These are phyloP conservation scores for Barypeithes pellucidus DNA, from an alignment of 2,888 invertebrate genomes.

Conservation along the genomic window DNA sequence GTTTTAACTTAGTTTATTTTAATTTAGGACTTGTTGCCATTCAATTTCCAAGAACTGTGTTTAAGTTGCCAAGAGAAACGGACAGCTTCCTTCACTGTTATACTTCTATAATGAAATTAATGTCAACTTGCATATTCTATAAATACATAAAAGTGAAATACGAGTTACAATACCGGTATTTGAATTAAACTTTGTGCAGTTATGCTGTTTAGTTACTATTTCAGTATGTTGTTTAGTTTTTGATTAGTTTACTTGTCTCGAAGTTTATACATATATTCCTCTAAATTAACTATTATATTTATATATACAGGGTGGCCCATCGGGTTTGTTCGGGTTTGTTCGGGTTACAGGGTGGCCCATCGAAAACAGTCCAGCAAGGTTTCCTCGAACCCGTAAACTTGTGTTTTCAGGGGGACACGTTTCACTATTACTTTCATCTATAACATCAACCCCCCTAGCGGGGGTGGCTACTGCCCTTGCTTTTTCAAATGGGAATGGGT, in stretches of 20 bases:
- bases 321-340: no score
- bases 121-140: not conserved
- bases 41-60: not conserved
- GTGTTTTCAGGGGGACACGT: no score
- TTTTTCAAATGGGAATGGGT: no score
- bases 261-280: not conserved
- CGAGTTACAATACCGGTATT: not conserved
- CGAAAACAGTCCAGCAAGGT: no score
- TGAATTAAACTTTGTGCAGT: not conserved
- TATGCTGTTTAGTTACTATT: not conserved
- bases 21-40: not conserved
- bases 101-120: not conserved
- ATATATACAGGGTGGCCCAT: no score
- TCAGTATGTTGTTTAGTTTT: not conserved
- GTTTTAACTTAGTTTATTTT: not conserved
- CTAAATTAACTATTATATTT: no score
- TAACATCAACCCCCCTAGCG: no score
- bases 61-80: not conserved
- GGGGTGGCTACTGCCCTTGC: no score
- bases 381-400: no score
- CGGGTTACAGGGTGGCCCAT: no score
- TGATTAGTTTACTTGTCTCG: not conserved
- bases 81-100: not conserved
- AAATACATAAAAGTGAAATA: not conserved
- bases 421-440: no score